Evolutionary conservation across 2,888 invertebrate genomes (phyloP).

Genomic region (Azorinus chamasolen): DNA sequence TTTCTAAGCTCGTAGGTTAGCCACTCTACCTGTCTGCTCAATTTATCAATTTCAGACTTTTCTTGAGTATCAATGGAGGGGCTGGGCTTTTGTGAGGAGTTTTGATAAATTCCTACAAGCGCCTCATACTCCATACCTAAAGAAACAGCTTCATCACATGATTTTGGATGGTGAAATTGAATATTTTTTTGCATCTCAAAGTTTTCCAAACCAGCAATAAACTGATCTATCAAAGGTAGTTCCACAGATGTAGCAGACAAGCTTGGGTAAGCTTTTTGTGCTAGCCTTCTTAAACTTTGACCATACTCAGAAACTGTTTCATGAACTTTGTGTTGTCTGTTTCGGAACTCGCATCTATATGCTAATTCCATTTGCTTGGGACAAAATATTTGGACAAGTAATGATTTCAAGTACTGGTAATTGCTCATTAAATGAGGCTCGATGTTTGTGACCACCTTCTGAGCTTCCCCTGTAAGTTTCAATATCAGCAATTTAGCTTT

Average conservation of each 20-base stretch:
- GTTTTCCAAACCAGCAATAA: slow-evolving; percentile 26
- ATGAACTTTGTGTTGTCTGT: neutral
- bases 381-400: neutral
- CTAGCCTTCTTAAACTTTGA: slow-evolving; percentile 23
- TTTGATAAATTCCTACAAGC: neutral
- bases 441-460: neutral
- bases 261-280: slow-evolving; percentile 27
- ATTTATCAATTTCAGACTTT: neutral
- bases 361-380: neutral
- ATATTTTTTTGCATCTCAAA: slow-evolving; percentile 34
- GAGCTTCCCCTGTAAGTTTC: slow-evolving; percentile 7
- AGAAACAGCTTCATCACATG: slow-evolving; percentile 23
- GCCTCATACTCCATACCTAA: slow-evolving; percentile 33
- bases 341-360: neutral
- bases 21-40: neutral
- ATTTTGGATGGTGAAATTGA: slow-evolving; percentile 28
- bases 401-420: neutral
- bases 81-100: no score
- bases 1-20: neutral
- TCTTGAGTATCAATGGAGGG: no score
- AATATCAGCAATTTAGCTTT: neutral
- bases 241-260: slow-evolving; percentile 5
- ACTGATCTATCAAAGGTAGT: slow-evolving; percentile 28
- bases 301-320: slow-evolving; percentile 18
- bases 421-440: neutral